A percentile compares a stretch with the other conserved stretches of the same genome.
Conservation (phyloP, 2,113 vertebrate genomes). For the Neolamprologus toae region DNA sequence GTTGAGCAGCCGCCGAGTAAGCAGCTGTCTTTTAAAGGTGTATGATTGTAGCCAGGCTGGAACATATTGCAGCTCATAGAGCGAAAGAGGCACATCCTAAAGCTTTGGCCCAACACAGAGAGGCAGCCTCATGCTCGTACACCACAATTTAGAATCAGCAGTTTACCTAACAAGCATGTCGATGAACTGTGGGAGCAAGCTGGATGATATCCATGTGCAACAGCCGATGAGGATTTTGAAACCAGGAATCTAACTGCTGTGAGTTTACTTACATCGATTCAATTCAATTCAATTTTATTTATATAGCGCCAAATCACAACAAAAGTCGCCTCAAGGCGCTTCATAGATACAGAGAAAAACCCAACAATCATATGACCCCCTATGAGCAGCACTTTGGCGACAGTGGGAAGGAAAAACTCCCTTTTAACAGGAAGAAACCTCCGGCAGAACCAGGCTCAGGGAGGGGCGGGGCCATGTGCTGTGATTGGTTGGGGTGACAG, state of each 20-base stretch:
- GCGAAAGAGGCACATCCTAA: not conserved
- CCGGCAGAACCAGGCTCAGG: no score
- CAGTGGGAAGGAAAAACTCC: no score
- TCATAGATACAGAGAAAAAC: no score
- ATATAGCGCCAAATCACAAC: no score
- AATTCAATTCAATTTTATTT: no score
- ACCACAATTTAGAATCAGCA: not conserved
- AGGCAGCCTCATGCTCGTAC: not conserved
- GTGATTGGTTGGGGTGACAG: no score
- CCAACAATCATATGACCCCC: no score
- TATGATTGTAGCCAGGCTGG: not conserved
- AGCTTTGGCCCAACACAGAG: not conserved
- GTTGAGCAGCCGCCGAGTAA: not conserved
- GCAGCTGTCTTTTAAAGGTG: not conserved
- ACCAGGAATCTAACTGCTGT: fast-evolving
- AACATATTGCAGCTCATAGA: not conserved
- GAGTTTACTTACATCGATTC: not conserved
- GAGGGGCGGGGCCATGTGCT: no score
- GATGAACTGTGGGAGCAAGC: not conserved
- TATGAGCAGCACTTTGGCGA: no score
- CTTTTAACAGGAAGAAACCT: no score
- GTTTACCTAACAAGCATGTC: not conserved
- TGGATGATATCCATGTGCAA: not conserved
- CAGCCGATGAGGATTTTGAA: fast-evolving
- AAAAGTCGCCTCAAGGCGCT: no score